These are phyloP conservation scores for Gobius niger DNA, from an alignment of 2,113 vertebrate species.

Conservation along the genomic window DNA sequence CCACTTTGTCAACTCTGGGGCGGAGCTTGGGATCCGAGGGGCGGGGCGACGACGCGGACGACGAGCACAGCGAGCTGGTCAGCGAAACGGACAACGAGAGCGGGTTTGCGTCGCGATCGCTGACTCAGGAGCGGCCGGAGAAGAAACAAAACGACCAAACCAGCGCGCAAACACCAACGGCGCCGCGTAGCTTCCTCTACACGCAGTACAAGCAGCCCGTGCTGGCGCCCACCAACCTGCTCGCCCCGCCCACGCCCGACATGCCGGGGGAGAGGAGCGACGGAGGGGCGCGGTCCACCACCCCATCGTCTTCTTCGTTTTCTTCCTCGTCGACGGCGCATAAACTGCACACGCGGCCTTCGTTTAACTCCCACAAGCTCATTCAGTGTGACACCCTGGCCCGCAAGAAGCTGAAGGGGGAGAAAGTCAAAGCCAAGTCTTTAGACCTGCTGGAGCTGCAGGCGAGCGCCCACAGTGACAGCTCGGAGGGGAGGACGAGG, in stretches of 20 bases:
- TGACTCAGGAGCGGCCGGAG: conserved; percentile 76
- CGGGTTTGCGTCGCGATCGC: conserved; percentile 78
- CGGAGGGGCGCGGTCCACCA: conserved; percentile 68
- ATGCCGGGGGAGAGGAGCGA: conserved; percentile 51
- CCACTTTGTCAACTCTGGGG: conserved; percentile 90
- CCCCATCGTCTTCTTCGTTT: conserved; percentile 73
- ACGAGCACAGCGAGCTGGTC: conserved; percentile 90
- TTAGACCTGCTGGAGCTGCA: conserved; percentile 62
- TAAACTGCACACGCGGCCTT: conserved; percentile 70
- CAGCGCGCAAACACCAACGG: neutral
- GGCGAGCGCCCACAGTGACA: conserved; percentile 15
- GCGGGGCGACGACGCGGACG: conserved; percentile 88
- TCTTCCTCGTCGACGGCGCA: conserved; percentile 73
- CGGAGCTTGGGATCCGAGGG: conserved; percentile 85
- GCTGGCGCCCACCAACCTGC: conserved; percentile 24
- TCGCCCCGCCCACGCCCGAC: conserved; percentile 41
- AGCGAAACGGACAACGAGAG: conserved; percentile 92
- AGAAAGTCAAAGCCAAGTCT: conserved; percentile 72
- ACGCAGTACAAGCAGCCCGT: conserved; percentile 58
- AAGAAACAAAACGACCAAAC: conserved; percentile 45
- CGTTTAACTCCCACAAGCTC: conserved; percentile 90
- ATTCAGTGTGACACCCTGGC: conserved; percentile 92
- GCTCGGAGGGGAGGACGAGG: conserved; percentile 9
- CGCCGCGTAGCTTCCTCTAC: conserved; percentile 74
- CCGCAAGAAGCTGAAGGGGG: conserved; percentile 81